Conservation (phyloP, 1,140 invertebrate genomes). For the Drosophila watanabei region DNA sequence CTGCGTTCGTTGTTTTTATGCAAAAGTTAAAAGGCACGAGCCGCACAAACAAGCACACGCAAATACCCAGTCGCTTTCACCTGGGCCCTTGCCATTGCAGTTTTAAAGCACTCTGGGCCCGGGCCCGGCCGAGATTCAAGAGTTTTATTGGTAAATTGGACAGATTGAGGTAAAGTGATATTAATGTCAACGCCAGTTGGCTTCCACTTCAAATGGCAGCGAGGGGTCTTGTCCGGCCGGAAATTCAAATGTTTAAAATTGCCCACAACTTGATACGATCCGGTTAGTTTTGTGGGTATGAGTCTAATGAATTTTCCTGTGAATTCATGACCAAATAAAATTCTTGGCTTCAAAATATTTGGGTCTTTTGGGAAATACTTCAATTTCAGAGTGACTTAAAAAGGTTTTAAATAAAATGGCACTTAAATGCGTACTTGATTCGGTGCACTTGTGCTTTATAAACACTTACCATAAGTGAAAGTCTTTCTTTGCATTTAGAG, state of each 20-base stretch:
- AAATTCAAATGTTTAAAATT: constrained; percentile 25
- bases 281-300: constrained; percentile 6
- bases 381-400: not conserved
- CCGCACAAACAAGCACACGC: constrained; percentile 46
- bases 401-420: not conserved
- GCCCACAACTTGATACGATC: constrained; percentile 15
- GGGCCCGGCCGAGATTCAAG: constrained; percentile 55
- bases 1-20: constrained; percentile 74
- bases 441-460: not conserved
- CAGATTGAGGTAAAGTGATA: constrained; percentile 81
- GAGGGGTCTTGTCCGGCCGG: constrained; percentile 2
- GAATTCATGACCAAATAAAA: constrained; percentile 4
- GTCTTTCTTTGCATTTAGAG: too few species aligned
- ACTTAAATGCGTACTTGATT: not conserved
- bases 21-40: constrained; percentile 74
- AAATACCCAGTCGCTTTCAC: constrained; percentile 42
- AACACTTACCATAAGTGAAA: not conserved
- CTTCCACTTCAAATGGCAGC: constrained; percentile 8
- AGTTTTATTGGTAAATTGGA: constrained; percentile 83
- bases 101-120: constrained; percentile 68
- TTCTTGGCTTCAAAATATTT: not conserved
- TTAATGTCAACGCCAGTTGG: constrained; percentile 57
- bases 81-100: constrained; percentile 55
- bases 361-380: not conserved
- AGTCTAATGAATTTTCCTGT: constrained; percentile 10